Percentiles rank a stretch among this genome's conserved stretches.
These are phyloP conservation scores for Volucella zonaria DNA, from an alignment of 2,888 invertebrate genomes.

Conservation along the genomic window DNA sequence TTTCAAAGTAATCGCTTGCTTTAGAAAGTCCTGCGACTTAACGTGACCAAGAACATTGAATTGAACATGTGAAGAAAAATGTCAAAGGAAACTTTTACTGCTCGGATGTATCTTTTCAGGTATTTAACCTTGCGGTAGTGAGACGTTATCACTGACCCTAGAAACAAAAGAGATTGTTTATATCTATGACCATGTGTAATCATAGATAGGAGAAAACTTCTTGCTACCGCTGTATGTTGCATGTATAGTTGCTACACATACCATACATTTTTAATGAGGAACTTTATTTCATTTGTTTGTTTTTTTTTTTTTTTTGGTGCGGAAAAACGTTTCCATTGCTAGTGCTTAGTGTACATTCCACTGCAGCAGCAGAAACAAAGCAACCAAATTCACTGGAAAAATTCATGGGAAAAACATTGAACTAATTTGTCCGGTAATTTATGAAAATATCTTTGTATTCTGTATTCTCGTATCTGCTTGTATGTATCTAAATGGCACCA, in stretches of 20 bases:
- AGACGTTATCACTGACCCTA: no score
- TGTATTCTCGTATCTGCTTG: conserved; percentile 18
- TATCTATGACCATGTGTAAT: no score
- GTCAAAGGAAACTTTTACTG: no score
- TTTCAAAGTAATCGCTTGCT: no score
- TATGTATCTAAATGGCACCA: conserved; percentile 66
- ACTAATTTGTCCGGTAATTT: conserved; percentile 71
- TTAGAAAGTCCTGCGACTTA: no score
- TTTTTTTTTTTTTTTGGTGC: conserved; percentile 48
- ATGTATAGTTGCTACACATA: conserved; percentile 36
- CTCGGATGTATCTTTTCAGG: no score
- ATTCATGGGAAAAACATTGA: conserved; percentile 74
- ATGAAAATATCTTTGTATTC: conserved; percentile 67
- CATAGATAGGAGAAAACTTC: conserved; percentile 8
- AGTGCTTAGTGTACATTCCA: conserved; percentile 39
- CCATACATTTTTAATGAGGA: conserved; percentile 65
- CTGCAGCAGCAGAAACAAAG: conserved; percentile 24
- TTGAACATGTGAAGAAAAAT: no score
- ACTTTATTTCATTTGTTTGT: conserved; percentile 24
- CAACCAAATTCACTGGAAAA: conserved; percentile 68
- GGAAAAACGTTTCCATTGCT: conserved; percentile 47
- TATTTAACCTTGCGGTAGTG: no score
- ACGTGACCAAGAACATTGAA: no score
- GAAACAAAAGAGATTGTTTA: no score
- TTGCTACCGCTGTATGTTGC: conserved; percentile 43